Percentiles rank a stretch among this genome's conserved stretches.
Evolutionary conservation across 2,113 vertebrate species (phyloP).

Genomic region (Sitta europaea): DNA sequence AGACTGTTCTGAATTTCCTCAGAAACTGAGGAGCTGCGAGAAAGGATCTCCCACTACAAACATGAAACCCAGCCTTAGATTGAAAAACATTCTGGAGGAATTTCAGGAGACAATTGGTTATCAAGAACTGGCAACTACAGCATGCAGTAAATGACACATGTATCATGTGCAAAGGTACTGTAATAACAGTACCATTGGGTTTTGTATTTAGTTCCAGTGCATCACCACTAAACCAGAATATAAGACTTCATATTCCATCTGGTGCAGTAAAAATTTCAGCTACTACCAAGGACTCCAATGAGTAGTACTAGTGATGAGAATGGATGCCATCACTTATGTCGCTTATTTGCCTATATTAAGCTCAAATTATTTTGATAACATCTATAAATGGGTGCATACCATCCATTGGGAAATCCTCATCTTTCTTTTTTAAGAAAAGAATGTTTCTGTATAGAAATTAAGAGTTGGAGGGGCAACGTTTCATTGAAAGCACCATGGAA

Average conservation of each 20-base stretch:
- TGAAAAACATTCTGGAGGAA: not conserved
- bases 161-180: not conserved
- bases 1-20: not conserved
- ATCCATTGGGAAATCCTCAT: not conserved
- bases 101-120: not conserved
- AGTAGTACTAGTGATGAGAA: not conserved
- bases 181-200: too few relatives aligned
- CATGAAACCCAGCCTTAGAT: not conserved
- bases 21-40: not conserved
- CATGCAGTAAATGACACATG: not conserved
- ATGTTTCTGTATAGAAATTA: not conserved
- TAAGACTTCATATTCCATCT: not conserved
- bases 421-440: not conserved
- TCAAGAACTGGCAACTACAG: not conserved
- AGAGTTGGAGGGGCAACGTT: not conserved
- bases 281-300: not conserved
- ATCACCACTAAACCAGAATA: not conserved
- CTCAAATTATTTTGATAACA: not conserved
- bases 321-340: not conserved
- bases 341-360: not conserved
- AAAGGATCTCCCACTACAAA: not conserved
- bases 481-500: not conserved
- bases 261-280: not conserved
- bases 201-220: too few relatives aligned
- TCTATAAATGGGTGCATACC: not conserved